A percentile compares a stretch with the other conserved stretches of the same genome.
phyloP scores from a whole-genome alignment of 2,888 invertebrate genomes.

The Platynereis dumerilii region DNA sequence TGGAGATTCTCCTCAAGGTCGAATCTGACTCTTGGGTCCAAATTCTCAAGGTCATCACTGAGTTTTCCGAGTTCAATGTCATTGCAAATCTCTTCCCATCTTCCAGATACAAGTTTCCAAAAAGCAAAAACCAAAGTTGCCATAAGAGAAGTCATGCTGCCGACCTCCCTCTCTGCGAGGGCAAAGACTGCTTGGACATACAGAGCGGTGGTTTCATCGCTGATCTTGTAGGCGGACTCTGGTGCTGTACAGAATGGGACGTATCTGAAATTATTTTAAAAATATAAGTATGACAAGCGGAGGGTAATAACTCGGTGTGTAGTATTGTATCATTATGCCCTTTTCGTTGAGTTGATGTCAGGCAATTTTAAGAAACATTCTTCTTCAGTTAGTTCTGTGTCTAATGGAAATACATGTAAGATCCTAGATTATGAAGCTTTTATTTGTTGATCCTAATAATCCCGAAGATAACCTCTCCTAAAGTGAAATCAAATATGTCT shows the following conservation, averaged over 20 bases:
- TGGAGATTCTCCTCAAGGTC: conserved; percentile 13
- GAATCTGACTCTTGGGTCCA: conserved; percentile 1
- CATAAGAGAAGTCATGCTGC: conserved; percentile 35
- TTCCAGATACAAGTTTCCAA: conserved; percentile 32
- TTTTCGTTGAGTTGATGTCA: too few relatives aligned
- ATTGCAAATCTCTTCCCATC: conserved; percentile 37
- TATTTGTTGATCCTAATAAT: too few relatives aligned
- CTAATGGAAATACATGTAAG: too few relatives aligned
- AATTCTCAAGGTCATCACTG: not conserved
- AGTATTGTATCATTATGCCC: too few relatives aligned
- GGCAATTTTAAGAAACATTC: too few relatives aligned
- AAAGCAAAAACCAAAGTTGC: conserved; percentile 39
- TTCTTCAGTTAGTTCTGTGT: too few relatives aligned
- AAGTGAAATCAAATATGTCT: too few relatives aligned
- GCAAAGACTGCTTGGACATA: conserved; percentile 40
- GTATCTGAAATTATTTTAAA: not conserved
- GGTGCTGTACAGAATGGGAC: conserved; percentile 31
- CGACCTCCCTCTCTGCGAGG: conserved; percentile 36
- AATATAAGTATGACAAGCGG: too few relatives aligned
- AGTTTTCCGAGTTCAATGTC: conserved; percentile 36
- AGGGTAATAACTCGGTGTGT: too few relatives aligned
- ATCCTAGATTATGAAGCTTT: too few relatives aligned
- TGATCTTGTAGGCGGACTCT: conserved; percentile 26
- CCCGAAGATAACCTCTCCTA: too few relatives aligned
- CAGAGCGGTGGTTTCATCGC: conserved; percentile 34